Conservation (phyloP, 2,888 invertebrate species). For the Eretmocerus hayati region DNA sequence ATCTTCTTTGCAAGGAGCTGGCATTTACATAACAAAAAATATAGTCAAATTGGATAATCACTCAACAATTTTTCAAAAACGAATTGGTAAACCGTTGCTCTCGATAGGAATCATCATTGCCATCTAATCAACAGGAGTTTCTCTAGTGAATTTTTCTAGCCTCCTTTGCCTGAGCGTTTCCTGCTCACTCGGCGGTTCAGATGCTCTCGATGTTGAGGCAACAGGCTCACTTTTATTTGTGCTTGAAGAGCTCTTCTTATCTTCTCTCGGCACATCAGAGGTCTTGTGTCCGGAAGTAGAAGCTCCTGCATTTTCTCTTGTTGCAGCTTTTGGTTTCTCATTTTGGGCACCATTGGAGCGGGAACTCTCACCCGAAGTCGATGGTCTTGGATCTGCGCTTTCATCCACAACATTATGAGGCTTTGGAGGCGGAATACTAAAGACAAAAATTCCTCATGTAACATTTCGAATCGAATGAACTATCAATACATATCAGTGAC, state of each 20-base stretch:
- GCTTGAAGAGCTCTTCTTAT: conserved; percentile 22
- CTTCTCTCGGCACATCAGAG: conserved; percentile 15
- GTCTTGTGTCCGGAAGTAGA: conserved; percentile 28
- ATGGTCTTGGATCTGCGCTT: conserved; percentile 9
- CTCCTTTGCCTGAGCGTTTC: conserved; percentile 62
- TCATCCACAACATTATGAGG: no score
- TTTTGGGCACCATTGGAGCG: conserved; percentile 19
- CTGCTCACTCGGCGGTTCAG: conserved; percentile 57
- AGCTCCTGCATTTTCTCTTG: conserved; percentile 17
- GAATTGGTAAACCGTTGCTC: conserved; percentile 9
- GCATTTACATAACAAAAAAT: conserved; percentile 1
- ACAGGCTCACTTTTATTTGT: conserved; percentile 33
- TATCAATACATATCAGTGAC: no score
- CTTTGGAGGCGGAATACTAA: conserved; percentile 34
- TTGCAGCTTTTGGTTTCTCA: conserved; percentile 10
- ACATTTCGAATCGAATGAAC: no score
- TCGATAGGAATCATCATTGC: conserved; percentile 3
- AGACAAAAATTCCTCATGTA: conserved; percentile 7
- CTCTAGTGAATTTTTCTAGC: conserved; percentile 60
- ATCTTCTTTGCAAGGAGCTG: no score
- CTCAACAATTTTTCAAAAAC: conserved; percentile 3
- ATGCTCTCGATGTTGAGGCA: conserved; percentile 38
- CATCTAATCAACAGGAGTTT: conserved; percentile 22
- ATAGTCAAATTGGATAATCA: conserved; percentile 10
- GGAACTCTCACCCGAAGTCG: conserved; percentile 14